Conservation (phyloP, 2,113 vertebrate species). For the Nycticryphes semicollaris region DNA sequence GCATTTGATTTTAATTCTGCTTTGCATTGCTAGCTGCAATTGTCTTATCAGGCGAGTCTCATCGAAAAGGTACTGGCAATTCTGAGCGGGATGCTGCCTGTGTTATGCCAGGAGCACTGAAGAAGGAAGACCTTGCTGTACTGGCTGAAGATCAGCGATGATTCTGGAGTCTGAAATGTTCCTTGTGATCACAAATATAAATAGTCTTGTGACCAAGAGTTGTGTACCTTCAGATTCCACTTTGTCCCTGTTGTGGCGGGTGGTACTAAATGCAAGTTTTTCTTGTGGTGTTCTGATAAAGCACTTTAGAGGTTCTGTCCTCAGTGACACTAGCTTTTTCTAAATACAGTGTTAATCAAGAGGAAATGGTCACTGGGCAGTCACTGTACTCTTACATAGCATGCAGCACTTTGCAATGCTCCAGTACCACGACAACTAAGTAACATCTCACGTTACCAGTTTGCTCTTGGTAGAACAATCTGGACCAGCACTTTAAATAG, state of each 20-base stretch:
- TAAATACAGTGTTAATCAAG: not conserved
- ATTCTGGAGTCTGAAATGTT: not conserved
- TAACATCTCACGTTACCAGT: rapidly evolving
- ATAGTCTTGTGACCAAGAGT: not conserved
- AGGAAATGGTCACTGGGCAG: not conserved
- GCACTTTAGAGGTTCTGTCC: not conserved
- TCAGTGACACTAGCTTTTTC: not conserved
- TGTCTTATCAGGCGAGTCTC: not conserved
- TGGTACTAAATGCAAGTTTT: not conserved
- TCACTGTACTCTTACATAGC: not conserved
- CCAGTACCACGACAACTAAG: not conserved
- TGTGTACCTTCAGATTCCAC: not conserved
- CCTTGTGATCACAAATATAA: not conserved
- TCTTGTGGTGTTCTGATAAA: not conserved
- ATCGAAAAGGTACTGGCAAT: not conserved
- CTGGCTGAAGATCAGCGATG: not conserved
- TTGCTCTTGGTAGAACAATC: not conserved
- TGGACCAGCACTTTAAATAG: not conserved
- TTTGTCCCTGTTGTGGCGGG: not conserved
- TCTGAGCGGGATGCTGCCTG: not conserved
- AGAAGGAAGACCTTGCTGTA: not conserved
- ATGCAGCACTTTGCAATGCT: not conserved
- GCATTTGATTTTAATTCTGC: not conserved
- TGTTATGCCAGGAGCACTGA: not conserved
- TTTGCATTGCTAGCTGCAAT: not conserved